Conservation (phyloP, 2,797 vertebrate species). For the Leucoraja ocellata region DNA sequence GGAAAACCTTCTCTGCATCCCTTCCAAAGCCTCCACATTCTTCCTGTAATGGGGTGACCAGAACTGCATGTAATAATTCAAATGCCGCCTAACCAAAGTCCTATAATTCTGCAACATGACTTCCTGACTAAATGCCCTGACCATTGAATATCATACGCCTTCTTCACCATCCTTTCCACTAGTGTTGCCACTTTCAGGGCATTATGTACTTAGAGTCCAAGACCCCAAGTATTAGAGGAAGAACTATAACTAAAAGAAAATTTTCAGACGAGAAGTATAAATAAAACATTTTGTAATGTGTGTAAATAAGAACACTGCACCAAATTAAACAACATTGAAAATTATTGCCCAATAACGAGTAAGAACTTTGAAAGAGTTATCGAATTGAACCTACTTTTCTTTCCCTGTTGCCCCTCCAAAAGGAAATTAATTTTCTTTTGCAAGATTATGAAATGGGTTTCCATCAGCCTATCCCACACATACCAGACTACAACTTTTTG, state of each 20-base stretch:
- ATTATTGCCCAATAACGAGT: background rate
- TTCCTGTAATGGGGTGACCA: too few relatives aligned
- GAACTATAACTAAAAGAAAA: background rate
- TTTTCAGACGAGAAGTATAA: background rate
- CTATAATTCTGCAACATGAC: too few relatives aligned
- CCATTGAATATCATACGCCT: too few relatives aligned
- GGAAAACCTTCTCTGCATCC: too few relatives aligned
- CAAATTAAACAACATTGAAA: background rate
- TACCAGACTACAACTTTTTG: background rate
- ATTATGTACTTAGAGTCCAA: too few relatives aligned
- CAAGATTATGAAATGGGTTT: background rate
- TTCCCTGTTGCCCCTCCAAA: background rate
- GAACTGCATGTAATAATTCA: too few relatives aligned
- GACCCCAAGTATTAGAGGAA: background rate
- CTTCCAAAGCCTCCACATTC: too few relatives aligned
- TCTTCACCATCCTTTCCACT: too few relatives aligned
- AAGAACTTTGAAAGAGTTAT: background rate
- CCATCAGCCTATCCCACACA: background rate
- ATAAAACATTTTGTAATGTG: background rate
- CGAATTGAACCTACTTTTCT: background rate
- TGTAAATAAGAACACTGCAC: background rate
- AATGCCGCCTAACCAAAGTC: too few relatives aligned
- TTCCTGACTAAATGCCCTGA: too few relatives aligned
- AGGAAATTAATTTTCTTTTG: background rate
- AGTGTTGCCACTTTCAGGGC: too few relatives aligned